Base-by-base conservation (phyloP, 2,888 invertebrate genomes). In the Patella depressa region DNA sequence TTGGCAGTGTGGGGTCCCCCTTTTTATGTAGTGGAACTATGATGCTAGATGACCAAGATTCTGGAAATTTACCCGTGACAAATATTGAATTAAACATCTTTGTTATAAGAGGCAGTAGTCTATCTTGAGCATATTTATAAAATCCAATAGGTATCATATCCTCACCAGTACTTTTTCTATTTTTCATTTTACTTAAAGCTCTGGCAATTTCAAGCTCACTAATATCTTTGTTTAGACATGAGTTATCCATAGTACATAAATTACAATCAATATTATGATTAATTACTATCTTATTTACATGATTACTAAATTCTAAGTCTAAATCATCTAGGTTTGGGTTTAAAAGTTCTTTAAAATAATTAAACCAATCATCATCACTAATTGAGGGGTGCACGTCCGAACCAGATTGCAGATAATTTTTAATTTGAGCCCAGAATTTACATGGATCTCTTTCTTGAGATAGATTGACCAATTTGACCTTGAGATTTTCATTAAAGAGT, bases 111-210 rank as follows among this genome's bases (percentile, higher is more conserved):
- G 19, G 5, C 17, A 59, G 59, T 59, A 59, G 19, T 59, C 34
- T 45, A 45, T 45, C 34, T 45, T 45, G 34, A 4, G 34, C 34
- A 45, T 45, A 45, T 45, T 45, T 45, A 7, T 45, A 45, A 45
- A 45, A 45, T 5, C 5, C 34, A 45, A 45, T 45, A 45, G 34
- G 34, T 45, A 45, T 45, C 34, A 45, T 45, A 45, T 45, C 34
- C 34, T 45, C 34, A 45, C 34, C 34, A 7, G 34, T 45, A 57
- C 55, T 53, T 74, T 78, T 78, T 71, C 55, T 45, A 45, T 45
- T 45, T 45, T 45, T 45, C 34, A 45, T 45, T 45, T 45, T 45
- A 45, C 34, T 5, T 45, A 24, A 45, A 45, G 34, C 34, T 45
- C 34, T 45, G 5, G 5, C 34, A 45, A 45, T 45, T 45, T 45